Percentiles rank a stretch among this genome's conserved stretches.
Conservation (phyloP, 1,140 invertebrate genomes). For the Doryteuthis pealeii region DNA sequence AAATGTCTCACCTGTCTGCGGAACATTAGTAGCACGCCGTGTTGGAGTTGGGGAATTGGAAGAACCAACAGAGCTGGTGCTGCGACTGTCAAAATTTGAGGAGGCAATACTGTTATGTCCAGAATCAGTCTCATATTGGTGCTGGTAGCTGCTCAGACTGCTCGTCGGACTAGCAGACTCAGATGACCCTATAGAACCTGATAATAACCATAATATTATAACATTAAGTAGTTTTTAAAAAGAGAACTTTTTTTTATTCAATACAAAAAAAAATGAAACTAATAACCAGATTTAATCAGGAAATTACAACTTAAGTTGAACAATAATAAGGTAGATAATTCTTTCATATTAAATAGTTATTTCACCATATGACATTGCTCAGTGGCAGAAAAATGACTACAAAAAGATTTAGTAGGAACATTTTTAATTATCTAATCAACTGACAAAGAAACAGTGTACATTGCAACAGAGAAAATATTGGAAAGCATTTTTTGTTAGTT, state of each 20-base stretch:
- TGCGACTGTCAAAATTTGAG: slow-evolving; percentile 74
- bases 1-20: slow-evolving; percentile 32
- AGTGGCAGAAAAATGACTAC: too few relatives aligned
- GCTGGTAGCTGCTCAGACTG: slow-evolving; percentile 33
- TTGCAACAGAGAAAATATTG: too few relatives aligned
- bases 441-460: too few relatives aligned
- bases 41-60: slow-evolving; percentile 42
- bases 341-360: too few relatives aligned
- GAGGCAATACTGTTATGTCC: slow-evolving; percentile 68
- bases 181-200: slow-evolving; percentile 79
- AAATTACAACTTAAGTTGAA: too few relatives aligned
- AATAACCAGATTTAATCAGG: too few relatives aligned
- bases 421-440: too few relatives aligned
- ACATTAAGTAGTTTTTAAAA: not conserved
- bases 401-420: too few relatives aligned
- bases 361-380: too few relatives aligned
- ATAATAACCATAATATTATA: slow-evolving; percentile 13
- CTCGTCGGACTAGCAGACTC: slow-evolving; percentile 58
- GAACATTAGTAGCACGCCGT: slow-evolving; percentile 23
- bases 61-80: slow-evolving; percentile 66
- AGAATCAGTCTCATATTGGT: slow-evolving; percentile 66
- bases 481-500: too few relatives aligned
- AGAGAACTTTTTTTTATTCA: not conserved
- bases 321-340: too few relatives aligned
- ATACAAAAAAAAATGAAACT: too few relatives aligned